Conservation (phyloP, 2,888 invertebrate species). For the Calliscelio sp. region DNA sequence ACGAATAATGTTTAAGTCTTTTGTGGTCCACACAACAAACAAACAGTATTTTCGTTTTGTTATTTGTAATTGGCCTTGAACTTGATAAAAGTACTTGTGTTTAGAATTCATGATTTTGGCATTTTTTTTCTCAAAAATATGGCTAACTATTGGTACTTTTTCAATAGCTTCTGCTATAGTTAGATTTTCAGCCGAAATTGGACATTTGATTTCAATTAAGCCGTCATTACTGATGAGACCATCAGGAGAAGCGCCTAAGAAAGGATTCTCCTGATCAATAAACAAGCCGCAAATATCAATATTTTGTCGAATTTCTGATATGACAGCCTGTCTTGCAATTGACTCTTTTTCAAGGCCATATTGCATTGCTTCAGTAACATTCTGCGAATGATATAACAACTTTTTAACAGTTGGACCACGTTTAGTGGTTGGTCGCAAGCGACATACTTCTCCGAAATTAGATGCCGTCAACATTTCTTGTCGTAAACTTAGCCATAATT, state of each 20-base stretch:
- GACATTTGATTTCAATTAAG: slow-evolving; percentile 70
- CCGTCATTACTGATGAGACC: slow-evolving; percentile 65
- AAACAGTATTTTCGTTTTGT: slow-evolving; percentile 34
- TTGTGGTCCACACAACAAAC: slow-evolving; percentile 40
- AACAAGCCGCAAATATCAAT: slow-evolving; percentile 52
- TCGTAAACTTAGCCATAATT: background rate
- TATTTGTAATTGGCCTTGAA: slow-evolving; percentile 61
- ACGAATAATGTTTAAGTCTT: slow-evolving; percentile 8
- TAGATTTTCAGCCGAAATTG: background rate
- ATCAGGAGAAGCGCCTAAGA: slow-evolving; percentile 65
- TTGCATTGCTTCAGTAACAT: background rate
- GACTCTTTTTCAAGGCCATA: slow-evolving; percentile 54
- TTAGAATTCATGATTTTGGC: slow-evolving; percentile 28
- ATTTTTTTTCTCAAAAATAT: background rate
- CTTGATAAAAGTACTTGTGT: slow-evolving; percentile 53
- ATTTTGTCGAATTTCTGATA: background rate
- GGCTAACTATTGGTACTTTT: background rate
- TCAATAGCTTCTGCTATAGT: slow-evolving; percentile 34
- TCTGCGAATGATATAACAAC: background rate
- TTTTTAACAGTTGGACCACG: background rate
- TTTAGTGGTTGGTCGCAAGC: slow-evolving; percentile 49
- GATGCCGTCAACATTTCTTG: slow-evolving; percentile 58
- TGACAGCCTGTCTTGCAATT: slow-evolving; percentile 29
- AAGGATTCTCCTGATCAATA: slow-evolving; percentile 53
- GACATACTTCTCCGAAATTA: slow-evolving; percentile 57